Base-by-base conservation (phyloP, 1,140 invertebrate genomes). In the Drosophila pruinosa region DNA sequence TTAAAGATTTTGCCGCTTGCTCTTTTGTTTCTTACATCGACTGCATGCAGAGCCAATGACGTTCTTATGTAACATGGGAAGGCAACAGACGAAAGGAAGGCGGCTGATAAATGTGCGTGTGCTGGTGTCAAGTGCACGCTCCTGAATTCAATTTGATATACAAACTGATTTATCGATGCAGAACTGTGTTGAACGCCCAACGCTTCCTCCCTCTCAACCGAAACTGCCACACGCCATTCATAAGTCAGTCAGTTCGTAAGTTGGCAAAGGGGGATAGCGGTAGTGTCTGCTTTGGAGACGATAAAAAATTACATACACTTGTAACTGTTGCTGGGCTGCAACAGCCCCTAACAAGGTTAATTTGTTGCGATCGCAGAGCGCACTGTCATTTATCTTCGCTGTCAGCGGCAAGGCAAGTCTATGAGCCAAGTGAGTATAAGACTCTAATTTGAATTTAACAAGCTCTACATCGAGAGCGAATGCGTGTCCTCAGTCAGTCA, bases 231-330 rank as follows among this genome's bases (percentile, higher is more conserved):
- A 78, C 67, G 71, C 81, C 77, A 81, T 86, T 86, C 80, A 85
- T 85, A 85, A 85, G 80, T 82, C 78, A 81, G 78, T 77, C 58
- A 63, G 78, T 71, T 56, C 56, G 76, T 67, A 58, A 50, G 48
- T 61, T 48, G 41, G 24, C 28, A 43, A 57, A 10, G 36, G 24
- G 3, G 61, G 45, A 24, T 4, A 8, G 21, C n/a, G 50, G 38
- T 17, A 17, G 14, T 50, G 36, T 56, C 64, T 69, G 71, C 63
- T 39, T 34, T 57, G 22, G 79, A 81, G 81, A 86, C 81, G 82
- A 88, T 88, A 88, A 88, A 88, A 88, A 88, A 88, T 88, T 88
- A 88, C 82, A 88, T 88, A 88, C 82, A 88, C 82, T 81, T 88
- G 81, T 86, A 72, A 86, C 82, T 86, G 77, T 78, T 85, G 47